Evolutionary conservation across 1,140 invertebrate species (phyloP), one percentile per base, ranked within the genome.

Genomic region (Drosophila punjabiensis): DNA sequence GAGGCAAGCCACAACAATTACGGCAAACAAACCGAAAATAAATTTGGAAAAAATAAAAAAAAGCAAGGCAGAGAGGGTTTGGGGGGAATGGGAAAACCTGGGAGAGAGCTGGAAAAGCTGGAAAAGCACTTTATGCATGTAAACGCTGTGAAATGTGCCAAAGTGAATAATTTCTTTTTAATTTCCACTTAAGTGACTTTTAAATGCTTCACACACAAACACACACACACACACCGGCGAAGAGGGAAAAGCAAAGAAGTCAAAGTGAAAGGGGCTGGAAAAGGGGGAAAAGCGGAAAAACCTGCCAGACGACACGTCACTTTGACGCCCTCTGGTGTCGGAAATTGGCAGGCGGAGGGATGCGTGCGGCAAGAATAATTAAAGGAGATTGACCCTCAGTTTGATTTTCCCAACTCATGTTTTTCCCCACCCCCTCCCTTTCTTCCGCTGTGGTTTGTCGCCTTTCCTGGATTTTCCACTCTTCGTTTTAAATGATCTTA

Each of bases 121-220:
- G 67, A 14, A 56, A 73, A 50, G 14, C 66, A 28, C 66, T 71
- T 56, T 48, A 45, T 50, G 43, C 50, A 24, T 77, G 63, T 62
- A 64, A 73, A 64, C 39, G 58, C 43, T 70, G 75, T 70, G 39
- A 78, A 71, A 63, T 79, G 76, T 71, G 76, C 66, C 76, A 79
- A 79, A 79, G 76, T 79, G 76, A 79, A 79, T 79, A 79, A 79
- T 79, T 79, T 79, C 76, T 79, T 79, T 79, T 79, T 79, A 79
- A 79, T 79, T 79, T 79, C 76, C 76, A 79, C 76, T 79, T 79
- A 79, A 79, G 76, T 79, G 76, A 79, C 66, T 79, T 79, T 79
- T 79, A 71, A 79, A 79, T 79, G 76, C 67, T 79, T 52, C 20
- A 50, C 33, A n/a, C 10, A 32, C 9, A 50, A 28, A 13, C 10